Evolutionary conservation across 2,113 vertebrate genomes (phyloP).

Genomic region (Macrotis lagotis): DNA sequence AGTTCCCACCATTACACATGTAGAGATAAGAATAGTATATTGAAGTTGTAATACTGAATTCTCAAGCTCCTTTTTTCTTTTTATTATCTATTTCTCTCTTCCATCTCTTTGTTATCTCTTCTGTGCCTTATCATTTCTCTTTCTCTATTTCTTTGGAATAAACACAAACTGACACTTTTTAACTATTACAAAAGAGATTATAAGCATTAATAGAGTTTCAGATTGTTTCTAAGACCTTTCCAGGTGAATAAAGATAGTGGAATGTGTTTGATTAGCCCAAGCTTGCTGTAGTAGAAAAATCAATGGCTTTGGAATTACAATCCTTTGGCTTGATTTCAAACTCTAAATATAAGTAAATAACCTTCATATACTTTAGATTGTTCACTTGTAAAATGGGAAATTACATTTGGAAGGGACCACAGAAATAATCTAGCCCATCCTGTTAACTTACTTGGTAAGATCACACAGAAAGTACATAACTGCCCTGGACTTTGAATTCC

Average conservation of each 20-base stretch:
- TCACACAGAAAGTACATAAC: neutral
- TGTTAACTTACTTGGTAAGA: neutral
- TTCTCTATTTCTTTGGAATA: neutral
- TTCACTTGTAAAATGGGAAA: neutral
- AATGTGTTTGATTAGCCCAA: neutral
- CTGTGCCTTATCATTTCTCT: neutral
- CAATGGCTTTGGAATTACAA: neutral
- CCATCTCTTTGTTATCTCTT: neutral
- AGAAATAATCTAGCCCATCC: neutral
- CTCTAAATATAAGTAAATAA: neutral
- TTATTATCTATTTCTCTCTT: neutral
- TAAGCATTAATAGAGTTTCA: neutral
- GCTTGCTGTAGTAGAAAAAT: neutral
- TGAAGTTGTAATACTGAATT: neutral
- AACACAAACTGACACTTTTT: neutral
- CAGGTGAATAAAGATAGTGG: neutral
- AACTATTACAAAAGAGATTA: neutral
- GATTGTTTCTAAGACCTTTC: neutral
- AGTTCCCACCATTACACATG: neutral
- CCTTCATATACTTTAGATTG: neutral
- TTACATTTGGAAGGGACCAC: neutral
- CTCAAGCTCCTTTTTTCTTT: neutral
- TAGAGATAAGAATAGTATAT: neutral
- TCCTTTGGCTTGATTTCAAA: neutral
- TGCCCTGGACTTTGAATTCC: neutral